phyloP scores from a whole-genome alignment of 2,797 vertebrate genomes.

The Geotrypetes seraphini region DNA sequence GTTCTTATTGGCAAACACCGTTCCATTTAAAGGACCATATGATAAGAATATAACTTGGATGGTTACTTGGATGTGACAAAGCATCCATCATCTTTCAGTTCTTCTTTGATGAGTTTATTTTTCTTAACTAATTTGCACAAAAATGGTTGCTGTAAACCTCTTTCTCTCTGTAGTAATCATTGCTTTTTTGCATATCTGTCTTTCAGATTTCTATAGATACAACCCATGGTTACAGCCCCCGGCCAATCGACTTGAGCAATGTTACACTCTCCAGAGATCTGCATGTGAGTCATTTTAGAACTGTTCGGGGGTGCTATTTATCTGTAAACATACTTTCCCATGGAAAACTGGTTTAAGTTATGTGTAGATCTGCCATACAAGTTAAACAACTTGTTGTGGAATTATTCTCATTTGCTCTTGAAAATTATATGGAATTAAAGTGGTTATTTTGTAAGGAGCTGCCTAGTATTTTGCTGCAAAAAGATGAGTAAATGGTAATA shows the following conservation, averaged over 20 bases:
- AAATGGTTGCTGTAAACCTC: background rate
- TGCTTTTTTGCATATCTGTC: background rate
- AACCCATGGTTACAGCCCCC: slow-evolving; percentile 73
- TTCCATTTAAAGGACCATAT: too few relatives aligned
- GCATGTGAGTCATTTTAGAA: slow-evolving; percentile 64
- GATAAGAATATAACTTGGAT: background rate
- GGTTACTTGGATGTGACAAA: background rate
- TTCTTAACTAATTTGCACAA: background rate
- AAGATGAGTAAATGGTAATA: too few relatives aligned
- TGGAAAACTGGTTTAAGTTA: too few relatives aligned
- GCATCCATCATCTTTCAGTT: too few relatives aligned
- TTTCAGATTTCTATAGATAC: slow-evolving; percentile 78
- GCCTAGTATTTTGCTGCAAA: too few relatives aligned
- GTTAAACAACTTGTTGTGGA: too few relatives aligned
- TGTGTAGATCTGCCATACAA: too few relatives aligned
- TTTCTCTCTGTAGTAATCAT: background rate
- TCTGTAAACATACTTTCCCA: too few relatives aligned
- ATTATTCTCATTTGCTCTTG: too few relatives aligned
- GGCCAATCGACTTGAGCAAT: slow-evolving; percentile 94
- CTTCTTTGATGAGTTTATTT: background rate
- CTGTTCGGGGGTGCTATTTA: background rate
- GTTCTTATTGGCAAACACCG: background rate
- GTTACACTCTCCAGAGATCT: slow-evolving; percentile 85
- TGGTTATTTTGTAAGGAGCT: too few relatives aligned
- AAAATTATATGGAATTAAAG: too few relatives aligned